These are phyloP conservation scores for Pterocles orientalis DNA, from an alignment of 2,113 vertebrate species.

Conservation along the genomic window DNA sequence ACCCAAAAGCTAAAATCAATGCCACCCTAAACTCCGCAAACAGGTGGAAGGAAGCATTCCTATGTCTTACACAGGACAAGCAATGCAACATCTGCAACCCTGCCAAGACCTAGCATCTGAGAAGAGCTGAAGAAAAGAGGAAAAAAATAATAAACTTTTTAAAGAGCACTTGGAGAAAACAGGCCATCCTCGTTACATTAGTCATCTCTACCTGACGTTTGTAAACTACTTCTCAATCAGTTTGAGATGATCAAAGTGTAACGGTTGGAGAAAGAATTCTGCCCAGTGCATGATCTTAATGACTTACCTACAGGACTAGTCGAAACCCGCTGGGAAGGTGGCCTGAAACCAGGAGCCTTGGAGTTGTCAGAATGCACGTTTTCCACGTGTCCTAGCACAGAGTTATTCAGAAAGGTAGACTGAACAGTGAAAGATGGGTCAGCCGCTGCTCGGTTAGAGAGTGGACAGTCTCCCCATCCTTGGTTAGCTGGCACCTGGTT, in stretches of 20 bases:
- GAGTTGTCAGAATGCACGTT: slow-evolving; percentile 90
- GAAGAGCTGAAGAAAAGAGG: neutral
- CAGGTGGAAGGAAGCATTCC: neutral
- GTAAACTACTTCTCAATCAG: neutral
- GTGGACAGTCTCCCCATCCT: slow-evolving; percentile 92
- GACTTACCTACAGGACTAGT: slow-evolving; percentile 91
- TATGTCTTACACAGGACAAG: neutral
- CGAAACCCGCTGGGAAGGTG: slow-evolving; percentile 89
- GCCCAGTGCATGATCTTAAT: neutral
- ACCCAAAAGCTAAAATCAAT: neutral
- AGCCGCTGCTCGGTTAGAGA: slow-evolving; percentile 87
- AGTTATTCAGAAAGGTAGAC: slow-evolving; percentile 86
- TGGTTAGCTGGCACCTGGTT: slow-evolving; percentile 93
- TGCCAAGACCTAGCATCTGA: neutral
- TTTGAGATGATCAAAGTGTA: neutral
- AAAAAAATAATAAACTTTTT: neutral
- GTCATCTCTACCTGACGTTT: neutral
- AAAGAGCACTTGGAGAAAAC: neutral
- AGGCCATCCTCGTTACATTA: neutral
- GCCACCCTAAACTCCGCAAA: neutral
- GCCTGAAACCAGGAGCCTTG: slow-evolving; percentile 96
- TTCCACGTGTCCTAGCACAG: slow-evolving; percentile 90
- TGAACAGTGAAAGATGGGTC: slow-evolving; percentile 91
- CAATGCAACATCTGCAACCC: neutral
- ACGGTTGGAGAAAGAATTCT: neutral